Conservation (phyloP, 2,888 invertebrate genomes). For the Monochamus alternatus region DNA sequence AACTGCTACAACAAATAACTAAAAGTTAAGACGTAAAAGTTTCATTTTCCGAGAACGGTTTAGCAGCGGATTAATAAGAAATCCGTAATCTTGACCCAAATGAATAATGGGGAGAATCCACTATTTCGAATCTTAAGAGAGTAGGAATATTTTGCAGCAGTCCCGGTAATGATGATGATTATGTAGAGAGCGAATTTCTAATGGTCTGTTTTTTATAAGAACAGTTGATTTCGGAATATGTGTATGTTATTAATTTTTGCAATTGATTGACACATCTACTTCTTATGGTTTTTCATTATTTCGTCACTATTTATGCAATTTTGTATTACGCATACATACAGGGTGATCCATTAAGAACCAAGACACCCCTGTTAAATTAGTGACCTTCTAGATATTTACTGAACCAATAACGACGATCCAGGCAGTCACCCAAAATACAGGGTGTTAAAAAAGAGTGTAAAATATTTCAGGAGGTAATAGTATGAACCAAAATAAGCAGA, state of each 20-base stretch:
- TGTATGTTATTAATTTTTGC: neutral
- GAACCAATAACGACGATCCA: too few species aligned
- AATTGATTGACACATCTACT: constrained; percentile 3
- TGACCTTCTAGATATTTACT: too few species aligned
- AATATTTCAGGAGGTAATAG: too few species aligned
- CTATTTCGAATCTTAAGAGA: neutral
- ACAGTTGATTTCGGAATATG: neutral
- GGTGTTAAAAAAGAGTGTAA: too few species aligned
- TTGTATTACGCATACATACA: neutral
- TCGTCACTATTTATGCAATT: neutral
- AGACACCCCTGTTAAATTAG: too few species aligned
- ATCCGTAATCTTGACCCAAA: constrained; percentile 22
- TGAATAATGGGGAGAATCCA: constrained; percentile 22
- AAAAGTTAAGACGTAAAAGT: constrained; percentile 21
- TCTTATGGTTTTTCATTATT: neutral
- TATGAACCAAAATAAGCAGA: too few species aligned
- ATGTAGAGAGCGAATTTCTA: constrained; percentile 8
- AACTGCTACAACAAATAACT: neutral
- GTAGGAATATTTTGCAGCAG: neutral
- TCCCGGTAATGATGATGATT: neutral
- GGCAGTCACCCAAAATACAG: too few species aligned
- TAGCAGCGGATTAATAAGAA: constrained; percentile 12
- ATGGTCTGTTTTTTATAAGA: neutral
- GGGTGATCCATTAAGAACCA: too few species aligned
- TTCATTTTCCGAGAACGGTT: constrained; percentile 10